Evolutionary conservation across 2,113 vertebrate genomes (phyloP).

Genomic region (Tachysurus vachellii): DNA sequence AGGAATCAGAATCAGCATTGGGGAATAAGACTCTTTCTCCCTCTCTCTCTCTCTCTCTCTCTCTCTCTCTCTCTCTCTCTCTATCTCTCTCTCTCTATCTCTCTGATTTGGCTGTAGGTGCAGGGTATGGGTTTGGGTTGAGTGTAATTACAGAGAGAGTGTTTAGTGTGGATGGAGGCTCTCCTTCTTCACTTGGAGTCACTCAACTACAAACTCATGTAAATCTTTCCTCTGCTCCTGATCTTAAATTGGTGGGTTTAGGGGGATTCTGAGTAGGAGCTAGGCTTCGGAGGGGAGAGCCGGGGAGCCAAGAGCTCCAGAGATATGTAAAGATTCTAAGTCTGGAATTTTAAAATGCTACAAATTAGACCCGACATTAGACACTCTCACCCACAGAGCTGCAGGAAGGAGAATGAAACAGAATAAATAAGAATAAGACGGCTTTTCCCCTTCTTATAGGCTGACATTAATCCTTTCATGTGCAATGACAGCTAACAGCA

Average conservation of each 20-base stretch:
- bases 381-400: slow-evolving; percentile 81
- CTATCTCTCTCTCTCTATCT: slow-evolving; percentile 29
- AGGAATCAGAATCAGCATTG: slow-evolving; percentile 90
- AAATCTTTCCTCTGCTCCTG: slow-evolving; percentile 89
- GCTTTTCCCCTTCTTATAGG: slow-evolving; percentile 91
- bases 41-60: slow-evolving; percentile 69
- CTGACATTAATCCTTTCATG: slow-evolving; percentile 99
- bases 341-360: slow-evolving; percentile 98
- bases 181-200: slow-evolving; percentile 82
- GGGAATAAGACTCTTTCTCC: slow-evolving; percentile 95
- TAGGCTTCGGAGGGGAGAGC: slow-evolving; percentile 78
- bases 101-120: slow-evolving; percentile 86
- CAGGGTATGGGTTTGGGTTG: slow-evolving; percentile 79
- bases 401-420: slow-evolving; percentile 91
- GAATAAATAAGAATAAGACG: slow-evolving; percentile 99
- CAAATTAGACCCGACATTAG: slow-evolving; percentile 99
- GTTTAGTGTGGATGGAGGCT: slow-evolving; percentile 95
- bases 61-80: slow-evolving; percentile 61
- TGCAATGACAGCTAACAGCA: slow-evolving; percentile 97
- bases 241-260: slow-evolving; percentile 99
- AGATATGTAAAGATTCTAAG: slow-evolving; percentile 99
- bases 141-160: slow-evolving; percentile 98
- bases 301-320: slow-evolving; percentile 89
- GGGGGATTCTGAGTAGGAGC: slow-evolving; percentile 88
- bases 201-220: slow-evolving; percentile 94